Conservation (phyloP, 2,888 invertebrate genomes). For the Smittia aterrima region DNA sequence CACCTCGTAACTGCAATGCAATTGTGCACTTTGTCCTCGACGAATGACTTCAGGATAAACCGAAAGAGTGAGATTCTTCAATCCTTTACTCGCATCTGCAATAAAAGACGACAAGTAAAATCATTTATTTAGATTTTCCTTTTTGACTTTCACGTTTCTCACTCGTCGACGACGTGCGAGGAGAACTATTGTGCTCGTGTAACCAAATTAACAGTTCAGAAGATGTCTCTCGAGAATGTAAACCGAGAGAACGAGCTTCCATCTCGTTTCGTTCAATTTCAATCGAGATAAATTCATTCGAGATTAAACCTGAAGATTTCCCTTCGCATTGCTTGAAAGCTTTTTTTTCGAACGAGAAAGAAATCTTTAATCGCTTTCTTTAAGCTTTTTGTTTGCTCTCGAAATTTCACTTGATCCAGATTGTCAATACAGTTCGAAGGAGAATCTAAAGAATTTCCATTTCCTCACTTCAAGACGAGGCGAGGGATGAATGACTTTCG, state of each 20-base stretch:
- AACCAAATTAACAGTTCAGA: background rate
- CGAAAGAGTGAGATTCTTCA: constrained; percentile 55
- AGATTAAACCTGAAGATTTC: background rate
- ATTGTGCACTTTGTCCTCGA: constrained; percentile 60
- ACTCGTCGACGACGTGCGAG: background rate
- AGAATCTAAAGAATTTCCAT: background rate
- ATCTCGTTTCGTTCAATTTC: background rate
- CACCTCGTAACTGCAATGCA: constrained; percentile 63
- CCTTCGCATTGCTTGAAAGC: background rate
- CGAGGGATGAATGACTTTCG: background rate
- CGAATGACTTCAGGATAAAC: constrained; percentile 64
- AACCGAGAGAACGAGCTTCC: background rate
- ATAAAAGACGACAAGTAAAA: constrained; percentile 47
- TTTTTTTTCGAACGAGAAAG: background rate
- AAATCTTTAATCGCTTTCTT: constrained; percentile 18
- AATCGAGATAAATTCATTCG: constrained; percentile 17
- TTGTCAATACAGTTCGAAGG: background rate
- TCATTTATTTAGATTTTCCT: background rate
- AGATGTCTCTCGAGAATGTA: background rate
- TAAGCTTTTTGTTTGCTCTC: background rate
- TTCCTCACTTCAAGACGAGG: background rate
- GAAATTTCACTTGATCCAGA: background rate
- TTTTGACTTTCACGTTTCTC: background rate
- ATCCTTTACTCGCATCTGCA: constrained; percentile 58
- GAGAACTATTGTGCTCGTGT: background rate